A percentile compares a stretch with the other conserved stretches of the same genome.
Conservation (phyloP, 2,113 vertebrate species). For the Syngnathoides biaculeatus region DNA sequence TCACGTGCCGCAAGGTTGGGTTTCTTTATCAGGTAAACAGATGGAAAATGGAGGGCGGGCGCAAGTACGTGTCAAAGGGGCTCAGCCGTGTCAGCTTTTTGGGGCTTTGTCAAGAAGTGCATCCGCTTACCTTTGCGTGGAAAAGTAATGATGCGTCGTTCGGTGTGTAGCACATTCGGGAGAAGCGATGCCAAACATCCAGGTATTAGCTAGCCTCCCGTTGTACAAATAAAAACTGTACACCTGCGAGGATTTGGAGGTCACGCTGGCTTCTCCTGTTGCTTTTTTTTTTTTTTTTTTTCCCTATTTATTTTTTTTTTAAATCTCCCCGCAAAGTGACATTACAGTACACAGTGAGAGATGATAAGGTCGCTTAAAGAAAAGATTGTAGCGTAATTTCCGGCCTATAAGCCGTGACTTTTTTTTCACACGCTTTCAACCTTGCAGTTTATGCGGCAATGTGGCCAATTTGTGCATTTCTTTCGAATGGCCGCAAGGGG, state of each 20-base stretch:
- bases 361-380: no score
- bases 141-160: conserved; percentile 25
- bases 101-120: not conserved
- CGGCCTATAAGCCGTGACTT: no score
- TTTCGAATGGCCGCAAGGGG: no score
- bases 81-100: not conserved
- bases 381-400: no score
- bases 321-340: no score
- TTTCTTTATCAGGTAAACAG: not conserved
- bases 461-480: no score
- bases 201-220: conserved; percentile 43
- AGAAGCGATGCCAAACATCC: conserved; percentile 45
- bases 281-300: no score
- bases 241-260: conserved; percentile 32
- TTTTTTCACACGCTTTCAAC: no score
- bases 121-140: conserved; percentile 24
- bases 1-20: no score
- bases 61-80: not conserved
- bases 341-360: no score
- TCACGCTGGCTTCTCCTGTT: conserved; percentile 28
- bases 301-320: no score
- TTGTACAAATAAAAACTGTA: conserved; percentile 47
- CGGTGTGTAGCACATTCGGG: conserved; percentile 27
- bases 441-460: no score
- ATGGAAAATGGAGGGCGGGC: not conserved